phyloP scores from a whole-genome alignment of 2,113 vertebrate genomes.

The Sciurus niger region DNA sequence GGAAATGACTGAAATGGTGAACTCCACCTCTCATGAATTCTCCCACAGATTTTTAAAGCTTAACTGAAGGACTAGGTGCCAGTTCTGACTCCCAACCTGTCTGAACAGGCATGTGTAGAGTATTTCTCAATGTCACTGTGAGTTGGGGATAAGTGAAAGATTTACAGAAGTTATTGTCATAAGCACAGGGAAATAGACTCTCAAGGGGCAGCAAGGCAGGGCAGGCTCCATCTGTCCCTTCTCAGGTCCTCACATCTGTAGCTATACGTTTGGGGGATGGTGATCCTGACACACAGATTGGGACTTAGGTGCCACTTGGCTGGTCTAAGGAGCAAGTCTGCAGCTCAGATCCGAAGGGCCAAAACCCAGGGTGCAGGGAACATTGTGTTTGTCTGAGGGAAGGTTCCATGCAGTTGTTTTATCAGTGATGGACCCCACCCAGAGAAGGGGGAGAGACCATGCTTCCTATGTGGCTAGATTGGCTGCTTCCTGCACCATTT shows the following conservation, averaged over 20 bases:
- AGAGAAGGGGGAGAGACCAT: not conserved
- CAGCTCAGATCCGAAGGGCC: not conserved
- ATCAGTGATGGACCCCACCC: accelerated
- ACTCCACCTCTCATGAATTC: too few species aligned
- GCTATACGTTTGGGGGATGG: not conserved
- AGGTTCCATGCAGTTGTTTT: too few species aligned
- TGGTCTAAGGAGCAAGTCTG: not conserved
- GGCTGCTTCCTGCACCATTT: not conserved
- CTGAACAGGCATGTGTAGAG: too few species aligned
- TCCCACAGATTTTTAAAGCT: not conserved
- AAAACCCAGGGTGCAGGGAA: not conserved
- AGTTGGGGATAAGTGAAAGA: not conserved
- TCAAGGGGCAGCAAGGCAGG: too few species aligned
- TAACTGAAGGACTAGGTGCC: not conserved
- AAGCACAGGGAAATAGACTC: not conserved
- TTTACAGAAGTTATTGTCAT: not conserved
- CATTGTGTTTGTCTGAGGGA: too few species aligned
- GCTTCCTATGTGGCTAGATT: too few species aligned
- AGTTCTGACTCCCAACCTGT: too few species aligned
- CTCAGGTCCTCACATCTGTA: too few species aligned
- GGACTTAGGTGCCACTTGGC: not conserved
- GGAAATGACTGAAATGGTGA: too few species aligned
- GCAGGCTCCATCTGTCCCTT: too few species aligned
- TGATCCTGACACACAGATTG: not conserved
- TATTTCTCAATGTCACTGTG: too few species aligned